Base-by-base conservation (phyloP, 2,888 invertebrate genomes). In the Drosophila neotestacea region DNA sequence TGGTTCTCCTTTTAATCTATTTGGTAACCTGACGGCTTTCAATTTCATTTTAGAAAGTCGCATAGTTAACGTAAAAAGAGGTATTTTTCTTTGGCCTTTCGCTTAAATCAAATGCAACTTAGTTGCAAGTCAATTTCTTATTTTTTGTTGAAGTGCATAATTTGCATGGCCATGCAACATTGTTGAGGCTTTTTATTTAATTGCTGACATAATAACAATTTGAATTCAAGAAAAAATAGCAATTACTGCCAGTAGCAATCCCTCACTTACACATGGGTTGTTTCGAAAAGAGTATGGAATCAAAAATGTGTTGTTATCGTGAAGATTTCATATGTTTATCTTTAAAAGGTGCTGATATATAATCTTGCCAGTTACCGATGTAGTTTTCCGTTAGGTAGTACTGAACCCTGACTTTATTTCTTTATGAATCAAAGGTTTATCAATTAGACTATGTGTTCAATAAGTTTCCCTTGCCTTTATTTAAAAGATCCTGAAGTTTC, bases 131-230 rank as follows among this genome's bases (percentile, higher is more conserved):
- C 70, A 70, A 78, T 81, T 70, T 70, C 48, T 30, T 4, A 30
- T 6, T 32, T 62, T 54, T 70, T 22, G 44, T 64, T 61, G 41
- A n/a, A 13, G 56, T 30, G 54, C 70, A 56, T 46, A 70, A 81
- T 76, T 85, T 87, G 70, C 82, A 73, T 85, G 69, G 60, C 48
- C 39, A 72, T 71, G 73, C 80, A 79, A 83, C 22, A 79, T 73
- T 85, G 77, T 59, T 62, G 46, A 59, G 46, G 54, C 54, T 81
- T 85, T 81, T 81, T 48, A 55, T 68, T 80, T 77, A 77, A 80
- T 77, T 80, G 59, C 55, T 54, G 72, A 27, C 54, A 51, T 58
- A 56, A 64, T 68, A 61, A 63, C 50, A 44, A 58, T 48, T 56
- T 16, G n/a, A 36, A 39, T 16, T 38, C 30, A 41, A 27, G 9